Base-by-base conservation (phyloP, 2,888 invertebrate genomes). In the Lymantria monacha region DNA sequence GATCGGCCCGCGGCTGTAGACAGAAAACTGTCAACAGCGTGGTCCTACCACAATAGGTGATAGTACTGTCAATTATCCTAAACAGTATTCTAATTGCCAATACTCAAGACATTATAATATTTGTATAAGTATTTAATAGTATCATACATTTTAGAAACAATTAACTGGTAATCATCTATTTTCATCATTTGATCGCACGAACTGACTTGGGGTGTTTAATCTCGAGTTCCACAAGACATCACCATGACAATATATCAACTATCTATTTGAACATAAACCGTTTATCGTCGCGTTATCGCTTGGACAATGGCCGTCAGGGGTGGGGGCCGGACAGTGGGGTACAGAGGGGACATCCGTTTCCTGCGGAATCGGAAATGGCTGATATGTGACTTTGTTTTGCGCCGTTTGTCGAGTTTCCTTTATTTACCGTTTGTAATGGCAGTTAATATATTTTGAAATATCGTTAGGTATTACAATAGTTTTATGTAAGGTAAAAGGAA, bases 351-450 rank as follows among this genome's bases (percentile, higher is more conserved):
- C 66, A 58, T 81, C 81, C 81, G 77, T 57, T 72, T 79, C 77
- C 74, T 73, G 51, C 74, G 77, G 74, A 69, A 67, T 66, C 77
- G 78, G 77, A 79, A 73, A 70, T 70, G 72, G 71, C 72, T 75
- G 80, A 81, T 78, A 78, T 81, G 81, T 76, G 80, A 79, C 74
- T 80, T 80, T 80, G 76, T 81, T 80, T 79, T 77, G 75, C 69
- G 64, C 67, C 71, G 74, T 74, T 72, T 72, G 78, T 66, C 69
- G 63, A 67, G 67, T 60, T 65, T 65, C 69, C 66, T 51, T 68
- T 66, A 68, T 68, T 68, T 56, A 60, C 56, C 47, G 58, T 68
- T 63, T 53, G 57, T 66, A 68, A 66, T 66, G 52, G 59, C 50
- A 57, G 53, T 61, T 65, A 61, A 60, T 60, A 59, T 59, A 60